Conservation (phyloP, 2,888 invertebrate genomes). For the Pyrocoelia pectoralis region DNA sequence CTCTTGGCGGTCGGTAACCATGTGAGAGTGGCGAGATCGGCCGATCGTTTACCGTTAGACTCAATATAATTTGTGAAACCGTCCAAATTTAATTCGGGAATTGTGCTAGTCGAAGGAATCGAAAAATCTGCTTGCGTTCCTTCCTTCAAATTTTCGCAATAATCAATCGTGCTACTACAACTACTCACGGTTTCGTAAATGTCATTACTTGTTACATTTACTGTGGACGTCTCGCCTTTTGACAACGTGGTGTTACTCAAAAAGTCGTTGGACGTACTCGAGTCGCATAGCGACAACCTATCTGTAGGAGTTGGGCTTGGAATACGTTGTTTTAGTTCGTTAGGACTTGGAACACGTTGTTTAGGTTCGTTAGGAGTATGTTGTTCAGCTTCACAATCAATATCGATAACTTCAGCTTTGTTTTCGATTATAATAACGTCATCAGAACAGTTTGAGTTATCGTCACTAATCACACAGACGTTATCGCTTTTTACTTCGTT, state of each 20-base stretch:
- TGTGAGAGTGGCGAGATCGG: background rate
- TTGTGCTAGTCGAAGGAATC: background rate
- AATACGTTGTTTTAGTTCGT: no score
- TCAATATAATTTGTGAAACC: slow-evolving; percentile 52
- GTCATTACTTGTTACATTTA: slow-evolving; percentile 37
- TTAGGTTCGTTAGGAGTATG: background rate
- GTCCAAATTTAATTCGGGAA: slow-evolving; percentile 42
- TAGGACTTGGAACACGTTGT: no score
- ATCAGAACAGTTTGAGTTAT: background rate
- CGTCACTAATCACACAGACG: slow-evolving; percentile 7
- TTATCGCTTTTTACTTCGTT: background rate
- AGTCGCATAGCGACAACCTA: background rate
- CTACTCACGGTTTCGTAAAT: slow-evolving; percentile 53
- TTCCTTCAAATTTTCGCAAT: background rate
- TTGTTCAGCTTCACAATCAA: slow-evolving; percentile 2
- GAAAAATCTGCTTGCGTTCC: background rate
- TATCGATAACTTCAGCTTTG: background rate
- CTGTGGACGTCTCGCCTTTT: background rate
- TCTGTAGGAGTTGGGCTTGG: no score
- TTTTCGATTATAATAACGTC: slow-evolving; percentile 7
- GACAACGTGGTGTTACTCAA: background rate
- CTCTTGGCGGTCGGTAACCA: background rate
- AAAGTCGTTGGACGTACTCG: background rate
- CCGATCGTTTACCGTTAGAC: slow-evolving; percentile 34
- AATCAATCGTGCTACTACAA: slow-evolving; percentile 39